Evolutionary conservation across 2,113 vertebrate genomes (phyloP).

Genomic region (Myotis brandtii): DNA sequence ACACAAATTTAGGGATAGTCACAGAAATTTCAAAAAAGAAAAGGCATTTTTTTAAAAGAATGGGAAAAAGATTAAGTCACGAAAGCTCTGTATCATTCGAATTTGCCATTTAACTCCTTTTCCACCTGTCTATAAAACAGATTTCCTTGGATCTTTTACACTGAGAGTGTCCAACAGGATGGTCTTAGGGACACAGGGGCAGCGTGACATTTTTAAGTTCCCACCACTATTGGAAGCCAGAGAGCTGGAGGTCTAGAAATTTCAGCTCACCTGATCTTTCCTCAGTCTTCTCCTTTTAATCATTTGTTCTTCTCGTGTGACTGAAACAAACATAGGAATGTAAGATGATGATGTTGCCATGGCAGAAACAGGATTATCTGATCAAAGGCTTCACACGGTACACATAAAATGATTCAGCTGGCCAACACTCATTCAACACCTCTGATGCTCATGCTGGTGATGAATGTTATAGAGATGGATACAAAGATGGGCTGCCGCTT

Average conservation of each 20-base stretch:
- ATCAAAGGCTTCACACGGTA: not conserved
- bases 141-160: conserved; percentile 43
- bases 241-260: not conserved
- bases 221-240: not conserved
- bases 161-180: conserved; percentile 33
- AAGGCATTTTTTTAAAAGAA: not conserved
- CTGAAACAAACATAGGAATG: not conserved
- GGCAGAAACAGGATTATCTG: not conserved
- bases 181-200: conserved; percentile 13
- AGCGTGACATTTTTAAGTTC: not conserved
- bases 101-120: conserved; percentile 43
- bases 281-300: not conserved
- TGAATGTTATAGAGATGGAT: not conserved
- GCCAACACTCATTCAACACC: not conserved
- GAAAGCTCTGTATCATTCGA: conserved; percentile 62
- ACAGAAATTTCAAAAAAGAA: conserved; percentile 71
- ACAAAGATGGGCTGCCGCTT: not conserved
- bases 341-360: not conserved
- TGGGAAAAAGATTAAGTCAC: conserved; percentile 51
- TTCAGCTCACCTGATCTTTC: rapidly evolving
- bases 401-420: not conserved
- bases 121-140: conserved; percentile 65
- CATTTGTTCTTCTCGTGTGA: not conserved
- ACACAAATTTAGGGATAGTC: conserved; percentile 48
- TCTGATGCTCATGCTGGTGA: not conserved